These are phyloP conservation scores for Elmis aenea DNA, from an alignment of 2,888 invertebrate genomes.

Conservation along the genomic window DNA sequence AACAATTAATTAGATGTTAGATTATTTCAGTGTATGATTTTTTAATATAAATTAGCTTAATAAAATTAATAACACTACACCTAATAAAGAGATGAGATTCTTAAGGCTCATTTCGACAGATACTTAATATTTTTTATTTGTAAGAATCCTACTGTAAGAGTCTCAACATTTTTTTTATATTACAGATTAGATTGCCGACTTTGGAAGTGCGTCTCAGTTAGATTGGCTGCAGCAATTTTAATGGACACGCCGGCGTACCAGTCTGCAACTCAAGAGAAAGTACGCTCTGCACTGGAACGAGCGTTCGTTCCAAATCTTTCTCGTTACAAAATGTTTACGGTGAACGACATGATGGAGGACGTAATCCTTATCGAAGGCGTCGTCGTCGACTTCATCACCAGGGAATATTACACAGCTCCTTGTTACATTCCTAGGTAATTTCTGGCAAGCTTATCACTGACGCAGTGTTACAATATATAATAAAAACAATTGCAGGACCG, in stretches of 20 bases:
- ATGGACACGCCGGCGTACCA: slow-evolving; percentile 52
- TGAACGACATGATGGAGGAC: slow-evolving; percentile 54
- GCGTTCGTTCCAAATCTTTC: slow-evolving; percentile 53
- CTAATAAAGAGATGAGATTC: too few relatives aligned
- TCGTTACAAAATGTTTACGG: slow-evolving; percentile 50
- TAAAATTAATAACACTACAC: too few relatives aligned
- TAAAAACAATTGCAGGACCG: too few relatives aligned
- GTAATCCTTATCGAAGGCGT: slow-evolving; percentile 55
- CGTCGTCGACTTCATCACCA: slow-evolving; percentile 51
- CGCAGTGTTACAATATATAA: too few relatives aligned
- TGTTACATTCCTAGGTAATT: slow-evolving; percentile 55
- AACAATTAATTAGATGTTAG: too few relatives aligned
- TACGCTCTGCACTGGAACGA: slow-evolving; percentile 53
- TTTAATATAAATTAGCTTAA: too few relatives aligned
- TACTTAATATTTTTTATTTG: too few relatives aligned
- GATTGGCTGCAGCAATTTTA: slow-evolving; percentile 51
- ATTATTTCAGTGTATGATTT: too few relatives aligned
- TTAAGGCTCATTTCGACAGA: too few relatives aligned
- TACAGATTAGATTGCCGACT: slow-evolving; percentile 53
- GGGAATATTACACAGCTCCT: slow-evolving; percentile 54
- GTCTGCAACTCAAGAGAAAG: slow-evolving; percentile 52
- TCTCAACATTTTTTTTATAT: too few relatives aligned
- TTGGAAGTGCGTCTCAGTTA: slow-evolving; percentile 59
- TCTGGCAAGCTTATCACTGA: too few relatives aligned
- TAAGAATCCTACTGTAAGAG: too few relatives aligned